These are phyloP conservation scores for Maniola hyperantus DNA, from an alignment of 2,888 invertebrate species.

Conservation along the genomic window DNA sequence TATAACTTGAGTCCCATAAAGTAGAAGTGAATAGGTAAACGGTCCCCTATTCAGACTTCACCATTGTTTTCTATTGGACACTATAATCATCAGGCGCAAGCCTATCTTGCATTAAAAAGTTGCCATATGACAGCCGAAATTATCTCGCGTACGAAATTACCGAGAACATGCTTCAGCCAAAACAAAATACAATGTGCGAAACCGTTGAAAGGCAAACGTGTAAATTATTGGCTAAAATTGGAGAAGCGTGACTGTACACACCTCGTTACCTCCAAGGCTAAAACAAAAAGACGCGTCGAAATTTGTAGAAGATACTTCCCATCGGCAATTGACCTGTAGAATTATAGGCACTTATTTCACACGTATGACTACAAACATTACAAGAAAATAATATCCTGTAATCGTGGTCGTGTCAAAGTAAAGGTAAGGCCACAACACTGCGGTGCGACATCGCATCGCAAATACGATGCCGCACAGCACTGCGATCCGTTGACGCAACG, in stretches of 20 bases:
- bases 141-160: slow-evolving; percentile 59
- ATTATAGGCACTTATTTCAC: slow-evolving; percentile 1
- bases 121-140: slow-evolving; percentile 60
- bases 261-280: slow-evolving; percentile 21
- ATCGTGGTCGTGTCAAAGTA: neutral
- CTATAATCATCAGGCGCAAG: no score
- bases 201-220: slow-evolving; percentile 38
- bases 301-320: slow-evolving; percentile 18
- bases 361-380: slow-evolving; percentile 3
- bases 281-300: slow-evolving; percentile 18
- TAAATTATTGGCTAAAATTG: slow-evolving; percentile 25
- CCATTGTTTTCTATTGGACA: no score
- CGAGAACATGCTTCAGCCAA: slow-evolving; percentile 53
- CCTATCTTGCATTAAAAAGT: no score
- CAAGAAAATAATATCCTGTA: neutral
- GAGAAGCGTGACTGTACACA: slow-evolving; percentile 24
- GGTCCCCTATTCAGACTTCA: no score
- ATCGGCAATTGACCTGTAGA: slow-evolving; percentile 2
- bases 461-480: no score
- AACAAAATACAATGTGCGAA: slow-evolving; percentile 35
- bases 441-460: no score
- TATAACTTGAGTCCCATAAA: no score
- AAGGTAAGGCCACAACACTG: no score
- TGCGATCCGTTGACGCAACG: no score
- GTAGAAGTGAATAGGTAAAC: no score